Evolutionary conservation across 2,797 vertebrate genomes (phyloP).

Genomic region (Syngnathus acus): DNA sequence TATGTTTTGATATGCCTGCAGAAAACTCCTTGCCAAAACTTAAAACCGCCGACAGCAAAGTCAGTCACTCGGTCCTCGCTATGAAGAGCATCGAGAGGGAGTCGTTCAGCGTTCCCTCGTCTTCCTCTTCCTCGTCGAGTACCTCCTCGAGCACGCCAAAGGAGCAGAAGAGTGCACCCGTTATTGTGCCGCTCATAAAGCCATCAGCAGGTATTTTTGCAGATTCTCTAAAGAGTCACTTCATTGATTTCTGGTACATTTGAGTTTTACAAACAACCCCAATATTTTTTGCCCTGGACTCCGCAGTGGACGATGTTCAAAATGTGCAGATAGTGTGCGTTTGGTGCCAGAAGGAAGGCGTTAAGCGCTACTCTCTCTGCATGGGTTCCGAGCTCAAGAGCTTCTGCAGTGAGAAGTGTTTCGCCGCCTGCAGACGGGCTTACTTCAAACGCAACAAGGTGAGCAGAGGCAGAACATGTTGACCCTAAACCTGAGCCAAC

Average conservation of each 20-base stretch:
- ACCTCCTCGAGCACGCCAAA: constrained; percentile 70
- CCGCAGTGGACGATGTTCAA: constrained; percentile 89
- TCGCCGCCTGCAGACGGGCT: constrained; percentile 91
- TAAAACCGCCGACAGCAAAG: constrained; percentile 79
- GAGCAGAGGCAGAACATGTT: constrained; percentile 33
- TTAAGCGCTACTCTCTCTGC: constrained; percentile 93
- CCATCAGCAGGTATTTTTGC: constrained; percentile 85
- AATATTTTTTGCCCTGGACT: too few relatives aligned
- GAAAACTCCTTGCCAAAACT: constrained; percentile 95
- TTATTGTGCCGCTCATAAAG: constrained; percentile 94
- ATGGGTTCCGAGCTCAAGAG: constrained; percentile 98
- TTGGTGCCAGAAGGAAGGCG: constrained; percentile 98
- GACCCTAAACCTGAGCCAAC: background rate
- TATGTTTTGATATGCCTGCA: constrained; percentile 51
- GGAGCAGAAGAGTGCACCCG: constrained; percentile 86
- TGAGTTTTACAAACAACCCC: too few relatives aligned
- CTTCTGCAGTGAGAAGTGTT: constrained; percentile 99
- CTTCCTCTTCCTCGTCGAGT: constrained; percentile 72
- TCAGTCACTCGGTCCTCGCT: constrained; percentile 75
- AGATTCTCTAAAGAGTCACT: background rate
- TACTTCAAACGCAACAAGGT: constrained; percentile 99
- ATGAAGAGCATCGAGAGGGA: constrained; percentile 84
- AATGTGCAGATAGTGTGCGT: constrained; percentile 97
- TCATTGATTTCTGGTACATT: background rate
- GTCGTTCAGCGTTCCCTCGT: constrained; percentile 58